Conservation (phyloP, 2,113 vertebrate species). For the Coreoperca whiteheadi region DNA sequence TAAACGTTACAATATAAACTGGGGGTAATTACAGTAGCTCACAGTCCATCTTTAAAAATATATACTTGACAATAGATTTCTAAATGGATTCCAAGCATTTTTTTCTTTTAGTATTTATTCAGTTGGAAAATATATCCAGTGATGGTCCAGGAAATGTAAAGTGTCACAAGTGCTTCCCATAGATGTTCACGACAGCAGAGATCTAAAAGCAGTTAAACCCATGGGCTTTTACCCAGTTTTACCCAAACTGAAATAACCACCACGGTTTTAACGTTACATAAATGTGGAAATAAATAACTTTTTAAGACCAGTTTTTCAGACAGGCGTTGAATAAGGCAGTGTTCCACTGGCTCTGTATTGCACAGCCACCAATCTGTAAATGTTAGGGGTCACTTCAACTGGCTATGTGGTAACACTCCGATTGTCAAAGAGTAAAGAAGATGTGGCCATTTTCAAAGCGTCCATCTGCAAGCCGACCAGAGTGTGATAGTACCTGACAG, state of each 20-base stretch:
- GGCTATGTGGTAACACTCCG: not conserved
- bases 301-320: not conserved
- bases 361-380: not conserved
- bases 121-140: slow-evolving; percentile 14
- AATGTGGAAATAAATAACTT: not conserved
- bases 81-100: slow-evolving; percentile 7
- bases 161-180: slow-evolving; percentile 18
- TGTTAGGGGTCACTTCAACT: not conserved
- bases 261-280: not conserved
- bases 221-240: slow-evolving; percentile 16
- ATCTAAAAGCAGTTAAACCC: slow-evolving; percentile 33
- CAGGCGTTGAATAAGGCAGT: not conserved
- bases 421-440: no score
- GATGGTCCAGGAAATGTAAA: slow-evolving; percentile 21
- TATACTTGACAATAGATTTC: no score
- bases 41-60: not conserved
- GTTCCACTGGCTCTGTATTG: not conserved
- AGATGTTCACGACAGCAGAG: not conserved
- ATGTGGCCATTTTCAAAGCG: not conserved
- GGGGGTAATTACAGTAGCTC: not conserved
- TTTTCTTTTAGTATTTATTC: slow-evolving; percentile 7
- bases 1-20: not conserved
- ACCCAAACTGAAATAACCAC: not conserved
- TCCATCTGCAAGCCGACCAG: not conserved
- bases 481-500: not conserved